Conservation (phyloP, 2,888 invertebrate genomes). For the Melinaea marsaeus region DNA sequence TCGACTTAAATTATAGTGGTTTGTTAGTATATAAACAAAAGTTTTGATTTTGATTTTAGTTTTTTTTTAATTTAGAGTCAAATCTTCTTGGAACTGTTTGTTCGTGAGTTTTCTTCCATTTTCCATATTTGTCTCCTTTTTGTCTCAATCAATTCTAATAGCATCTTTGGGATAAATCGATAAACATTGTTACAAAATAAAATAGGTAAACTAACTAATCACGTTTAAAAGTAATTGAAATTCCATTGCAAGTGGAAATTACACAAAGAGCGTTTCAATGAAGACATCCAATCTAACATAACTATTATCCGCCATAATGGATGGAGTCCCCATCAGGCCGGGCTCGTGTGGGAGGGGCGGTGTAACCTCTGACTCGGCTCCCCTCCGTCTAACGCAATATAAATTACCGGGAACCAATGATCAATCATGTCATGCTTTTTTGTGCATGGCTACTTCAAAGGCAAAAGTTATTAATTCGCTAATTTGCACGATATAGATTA, state of each 20-base stretch:
- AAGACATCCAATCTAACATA: slow-evolving; percentile 1
- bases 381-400: not conserved
- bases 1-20: too few relatives aligned
- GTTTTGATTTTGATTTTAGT: too few relatives aligned
- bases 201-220: not conserved
- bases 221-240: not conserved
- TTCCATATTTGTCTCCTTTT: too few relatives aligned
- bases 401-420: slow-evolving; percentile 11
- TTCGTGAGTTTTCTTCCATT: too few relatives aligned
- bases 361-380: slow-evolving; percentile 20
- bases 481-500: too few relatives aligned
- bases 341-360: slow-evolving; percentile 19
- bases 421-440: not conserved
- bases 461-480: too few relatives aligned
- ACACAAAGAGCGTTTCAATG: not conserved
- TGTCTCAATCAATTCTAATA: too few relatives aligned
- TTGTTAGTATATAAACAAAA: too few relatives aligned
- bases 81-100: too few relatives aligned
- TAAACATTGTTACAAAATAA: too few relatives aligned
- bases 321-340: slow-evolving; percentile 8
- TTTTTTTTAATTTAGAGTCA: too few relatives aligned
- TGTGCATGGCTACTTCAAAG: not conserved
- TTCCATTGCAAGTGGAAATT: not conserved
- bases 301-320: slow-evolving; percentile 12
- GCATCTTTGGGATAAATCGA: too few relatives aligned